These are phyloP conservation scores for Microplitis deprimator DNA, from an alignment of 2,888 invertebrate species.

Conservation along the genomic window DNA sequence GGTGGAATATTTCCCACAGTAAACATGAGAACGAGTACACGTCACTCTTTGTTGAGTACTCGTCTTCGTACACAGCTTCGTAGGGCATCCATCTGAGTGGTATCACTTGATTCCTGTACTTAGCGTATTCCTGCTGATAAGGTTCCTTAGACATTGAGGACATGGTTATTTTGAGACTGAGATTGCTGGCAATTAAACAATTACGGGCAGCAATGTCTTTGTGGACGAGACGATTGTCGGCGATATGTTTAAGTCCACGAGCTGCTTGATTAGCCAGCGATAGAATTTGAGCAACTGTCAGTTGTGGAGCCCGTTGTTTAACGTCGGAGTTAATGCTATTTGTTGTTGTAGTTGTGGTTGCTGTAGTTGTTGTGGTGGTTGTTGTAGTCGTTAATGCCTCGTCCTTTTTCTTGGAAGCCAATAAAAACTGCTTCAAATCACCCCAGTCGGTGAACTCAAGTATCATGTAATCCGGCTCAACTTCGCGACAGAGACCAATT, in stretches of 20 bases:
- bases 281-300: constrained; percentile 79
- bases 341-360: constrained; percentile 20
- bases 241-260: constrained; percentile 84
- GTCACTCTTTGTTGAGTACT: constrained; percentile 93
- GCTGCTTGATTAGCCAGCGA: constrained; percentile 84
- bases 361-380: background rate
- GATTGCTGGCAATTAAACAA: constrained; percentile 87
- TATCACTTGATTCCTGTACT: constrained; percentile 85
- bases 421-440: constrained; percentile 90
- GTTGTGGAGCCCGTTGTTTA: constrained; percentile 74
- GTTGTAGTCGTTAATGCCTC: constrained; percentile 26
- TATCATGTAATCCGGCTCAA: constrained; percentile 90
- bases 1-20: constrained; percentile 90
- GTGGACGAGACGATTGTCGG: constrained; percentile 85
- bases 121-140: constrained; percentile 91
- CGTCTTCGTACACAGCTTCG: constrained; percentile 91
- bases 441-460: constrained; percentile 96
- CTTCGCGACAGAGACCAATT: constrained; percentile 85
- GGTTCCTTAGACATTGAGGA: constrained; percentile 87
- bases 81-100: constrained; percentile 92
- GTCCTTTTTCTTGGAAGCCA: constrained; percentile 73
- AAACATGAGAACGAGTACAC: constrained; percentile 92
- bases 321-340: constrained; percentile 58
- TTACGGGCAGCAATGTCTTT: constrained; percentile 93
- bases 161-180: constrained; percentile 87